A percentile compares a stretch with the other conserved stretches of the same genome.
phyloP scores from a whole-genome alignment of 1,140 invertebrate species.

The Parasteatoda tepidariorum region DNA sequence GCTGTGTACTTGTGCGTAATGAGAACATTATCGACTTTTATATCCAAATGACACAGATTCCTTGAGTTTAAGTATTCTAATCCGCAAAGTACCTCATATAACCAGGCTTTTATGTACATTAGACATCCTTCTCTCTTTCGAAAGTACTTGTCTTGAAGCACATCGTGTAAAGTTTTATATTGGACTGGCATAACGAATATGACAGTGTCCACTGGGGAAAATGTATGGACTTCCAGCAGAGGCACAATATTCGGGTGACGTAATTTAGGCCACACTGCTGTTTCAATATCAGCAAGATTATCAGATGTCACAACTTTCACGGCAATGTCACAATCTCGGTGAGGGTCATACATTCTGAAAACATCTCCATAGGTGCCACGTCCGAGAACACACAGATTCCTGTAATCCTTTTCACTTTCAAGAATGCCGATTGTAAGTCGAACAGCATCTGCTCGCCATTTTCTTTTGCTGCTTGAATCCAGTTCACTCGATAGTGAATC shows the following conservation, averaged over 20 bases:
- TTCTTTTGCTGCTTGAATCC: not conserved
- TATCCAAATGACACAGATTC: slow-evolving; percentile 36
- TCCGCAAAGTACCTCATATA: slow-evolving; percentile 16
- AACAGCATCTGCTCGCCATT: not conserved
- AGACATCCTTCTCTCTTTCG: not conserved
- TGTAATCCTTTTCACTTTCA: slow-evolving; percentile 1
- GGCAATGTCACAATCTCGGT: not conserved
- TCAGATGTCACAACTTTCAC: slow-evolving; percentile 22
- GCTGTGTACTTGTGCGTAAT: slow-evolving; percentile 11
- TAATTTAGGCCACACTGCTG: slow-evolving; percentile 3
- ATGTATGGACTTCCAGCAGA: not conserved
- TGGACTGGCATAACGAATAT: slow-evolving; percentile 43
- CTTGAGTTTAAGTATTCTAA: slow-evolving; percentile 12
- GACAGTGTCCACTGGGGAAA: not conserved
- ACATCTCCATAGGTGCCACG: slow-evolving; percentile 39
- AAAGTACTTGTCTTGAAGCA: slow-evolving; percentile 1
- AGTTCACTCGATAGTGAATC: not conserved
- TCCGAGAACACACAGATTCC: not conserved
- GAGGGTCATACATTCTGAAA: slow-evolving; percentile 13
- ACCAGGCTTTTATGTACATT: slow-evolving; percentile 7
- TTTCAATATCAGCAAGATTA: slow-evolving; percentile 5
- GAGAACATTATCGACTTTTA: slow-evolving; percentile 36
- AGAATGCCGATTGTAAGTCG: slow-evolving; percentile 7
- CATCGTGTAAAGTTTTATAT: not conserved
- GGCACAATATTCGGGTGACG: slow-evolving; percentile 28